Conservation (phyloP, 2,888 invertebrate genomes). For the Conomelus anceps region DNA sequence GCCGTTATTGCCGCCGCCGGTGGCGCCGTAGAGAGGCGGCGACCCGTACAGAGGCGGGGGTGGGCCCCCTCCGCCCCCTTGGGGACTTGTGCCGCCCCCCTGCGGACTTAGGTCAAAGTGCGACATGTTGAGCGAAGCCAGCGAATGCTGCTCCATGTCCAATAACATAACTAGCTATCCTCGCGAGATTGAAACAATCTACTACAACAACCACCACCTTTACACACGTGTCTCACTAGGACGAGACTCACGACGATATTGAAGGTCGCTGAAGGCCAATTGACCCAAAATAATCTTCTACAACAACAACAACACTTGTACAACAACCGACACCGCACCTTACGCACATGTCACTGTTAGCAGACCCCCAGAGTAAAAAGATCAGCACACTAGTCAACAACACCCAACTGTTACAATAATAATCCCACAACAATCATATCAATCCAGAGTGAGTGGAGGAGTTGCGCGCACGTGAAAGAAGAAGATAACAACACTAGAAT, state of each 20-base stretch:
- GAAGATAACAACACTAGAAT: no score
- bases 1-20: conserved; percentile 18
- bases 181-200: not conserved
- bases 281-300: not conserved
- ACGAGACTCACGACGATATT: no score
- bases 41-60: conserved; percentile 45
- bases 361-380: not conserved
- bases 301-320: not conserved
- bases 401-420: no score
- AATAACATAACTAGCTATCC: conserved; percentile 56
- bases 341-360: not conserved
- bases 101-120: conserved; percentile 68
- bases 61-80: conserved; percentile 40
- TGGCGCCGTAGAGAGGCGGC: conserved; percentile 38
- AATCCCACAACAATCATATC: not conserved
- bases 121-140: conserved; percentile 84
- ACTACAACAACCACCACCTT: not conserved
- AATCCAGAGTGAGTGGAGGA: not conserved
- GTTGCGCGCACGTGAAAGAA: not conserved
- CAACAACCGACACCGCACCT: conserved; percentile 31
- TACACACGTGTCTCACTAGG: no score
- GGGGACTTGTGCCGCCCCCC: conserved; percentile 43
- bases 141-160: conserved; percentile 69
- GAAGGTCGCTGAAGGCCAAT: no score
- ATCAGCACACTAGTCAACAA: not conserved